These are phyloP conservation scores for Hirtodrosophila cameraria DNA, from an alignment of 2,888 invertebrate species.

Conservation along the genomic window DNA sequence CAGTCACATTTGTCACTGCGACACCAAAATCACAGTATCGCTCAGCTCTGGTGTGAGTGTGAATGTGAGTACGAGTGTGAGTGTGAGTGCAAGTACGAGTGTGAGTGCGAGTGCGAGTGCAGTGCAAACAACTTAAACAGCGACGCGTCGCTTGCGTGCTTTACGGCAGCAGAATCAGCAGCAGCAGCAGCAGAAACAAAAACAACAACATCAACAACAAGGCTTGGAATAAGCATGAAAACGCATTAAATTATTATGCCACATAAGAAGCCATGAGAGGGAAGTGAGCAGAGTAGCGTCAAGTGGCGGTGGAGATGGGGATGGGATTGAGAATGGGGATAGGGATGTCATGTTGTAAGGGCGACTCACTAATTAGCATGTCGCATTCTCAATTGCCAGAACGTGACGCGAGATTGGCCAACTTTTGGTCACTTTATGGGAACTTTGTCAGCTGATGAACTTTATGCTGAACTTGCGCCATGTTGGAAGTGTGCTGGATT, in stretches of 20 bases:
- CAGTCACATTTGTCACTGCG: no score
- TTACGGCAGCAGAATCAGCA: constrained; percentile 18
- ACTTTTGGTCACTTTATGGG: constrained; percentile 40
- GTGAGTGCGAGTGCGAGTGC: constrained; percentile 37
- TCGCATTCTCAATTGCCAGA: constrained; percentile 72
- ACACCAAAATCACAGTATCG: no score
- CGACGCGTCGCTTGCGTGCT: constrained; percentile 47
- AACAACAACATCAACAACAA: constrained; percentile 19
- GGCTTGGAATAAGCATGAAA: constrained; percentile 48
- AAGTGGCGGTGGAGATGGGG: neutral
- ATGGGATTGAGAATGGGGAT: no score
- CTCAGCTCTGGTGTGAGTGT: no score
- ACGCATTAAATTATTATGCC: constrained; percentile 70
- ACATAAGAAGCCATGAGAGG: constrained; percentile 30
- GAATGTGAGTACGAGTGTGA: neutral
- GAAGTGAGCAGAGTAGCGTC: neutral
- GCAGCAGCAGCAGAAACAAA: constrained; percentile 18
- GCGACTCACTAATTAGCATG: constrained; percentile 68
- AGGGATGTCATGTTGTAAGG: constrained; percentile 15
- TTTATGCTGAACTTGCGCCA: neutral
- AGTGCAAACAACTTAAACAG: constrained; percentile 64
- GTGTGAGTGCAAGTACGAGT: neutral
- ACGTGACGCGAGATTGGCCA: constrained; percentile 67
- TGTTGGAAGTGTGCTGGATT: no score
- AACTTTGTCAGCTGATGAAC: constrained; percentile 46